Percentiles rank a stretch among this genome's conserved stretches.
phyloP scores from a whole-genome alignment of 2,797 vertebrate species.

The Acridotheres tristis region DNA sequence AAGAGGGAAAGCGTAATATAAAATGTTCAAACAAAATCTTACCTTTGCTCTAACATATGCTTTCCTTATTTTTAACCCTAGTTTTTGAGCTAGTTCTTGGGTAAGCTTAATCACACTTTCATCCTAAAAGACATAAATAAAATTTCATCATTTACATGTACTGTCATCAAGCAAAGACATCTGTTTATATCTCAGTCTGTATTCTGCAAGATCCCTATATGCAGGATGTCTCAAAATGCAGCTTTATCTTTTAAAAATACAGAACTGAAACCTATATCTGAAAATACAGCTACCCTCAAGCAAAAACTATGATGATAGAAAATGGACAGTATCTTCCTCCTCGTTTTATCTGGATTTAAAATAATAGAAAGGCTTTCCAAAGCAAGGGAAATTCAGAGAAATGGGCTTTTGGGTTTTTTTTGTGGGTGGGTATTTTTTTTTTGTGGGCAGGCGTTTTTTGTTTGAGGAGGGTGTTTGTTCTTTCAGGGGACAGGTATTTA shows the following conservation, averaged over 20 bases:
- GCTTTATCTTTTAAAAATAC: not conserved
- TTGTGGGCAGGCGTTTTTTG: not conserved
- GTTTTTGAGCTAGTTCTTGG: slow-evolving; percentile 92
- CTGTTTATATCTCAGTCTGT: not conserved
- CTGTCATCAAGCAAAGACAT: not conserved
- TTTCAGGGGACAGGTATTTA: not conserved
- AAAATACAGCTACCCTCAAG: not conserved
- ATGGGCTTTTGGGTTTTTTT: not conserved
- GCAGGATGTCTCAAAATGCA: not conserved
- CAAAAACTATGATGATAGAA: not conserved
- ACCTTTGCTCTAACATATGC: slow-evolving; percentile 95
- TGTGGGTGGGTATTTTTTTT: not conserved
- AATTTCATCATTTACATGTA: not conserved
- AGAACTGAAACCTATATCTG: not conserved
- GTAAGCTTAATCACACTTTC: slow-evolving; percentile 92
- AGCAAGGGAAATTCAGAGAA: not conserved
- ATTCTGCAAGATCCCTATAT: not conserved
- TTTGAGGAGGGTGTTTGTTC: not conserved
- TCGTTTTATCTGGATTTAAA: not conserved
- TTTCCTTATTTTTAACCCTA: slow-evolving; percentile 97
- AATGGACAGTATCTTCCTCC: not conserved
- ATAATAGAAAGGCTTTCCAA: not conserved
- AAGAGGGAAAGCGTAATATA: not conserved
- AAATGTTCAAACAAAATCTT: slow-evolving; percentile 42
- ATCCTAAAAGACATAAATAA: slow-evolving; percentile 80